phyloP scores from a whole-genome alignment of 2,113 vertebrate genomes.

The Onychostruthus taczanowskii region DNA sequence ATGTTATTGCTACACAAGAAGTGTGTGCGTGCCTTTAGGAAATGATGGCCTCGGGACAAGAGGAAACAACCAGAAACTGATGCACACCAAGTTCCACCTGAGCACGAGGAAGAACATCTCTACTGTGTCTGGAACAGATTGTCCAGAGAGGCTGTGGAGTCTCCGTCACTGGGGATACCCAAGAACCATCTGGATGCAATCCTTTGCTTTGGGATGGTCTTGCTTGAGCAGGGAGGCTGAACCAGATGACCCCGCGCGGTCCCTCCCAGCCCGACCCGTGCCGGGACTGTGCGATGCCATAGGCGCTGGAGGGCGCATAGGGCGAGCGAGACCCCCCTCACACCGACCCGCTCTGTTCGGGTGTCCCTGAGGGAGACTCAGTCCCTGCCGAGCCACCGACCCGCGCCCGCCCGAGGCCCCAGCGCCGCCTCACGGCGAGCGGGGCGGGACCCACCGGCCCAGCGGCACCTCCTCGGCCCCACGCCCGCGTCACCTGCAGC shows the following conservation, averaged over 20 bases:
- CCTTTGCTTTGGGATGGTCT: background rate
- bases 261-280: background rate
- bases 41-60: background rate
- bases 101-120: background rate
- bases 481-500: constrained; percentile 79
- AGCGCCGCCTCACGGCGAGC: background rate
- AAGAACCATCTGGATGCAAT: background rate
- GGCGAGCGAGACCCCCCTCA: background rate
- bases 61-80: background rate
- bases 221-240: background rate
- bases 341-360: no score
- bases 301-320: background rate
- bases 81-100: background rate
- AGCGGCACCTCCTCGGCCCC: background rate
- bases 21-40: background rate
- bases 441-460: background rate
- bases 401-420: background rate
- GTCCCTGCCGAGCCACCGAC: background rate
- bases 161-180: background rate
- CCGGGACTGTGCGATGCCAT: background rate
- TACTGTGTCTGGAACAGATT: no score
- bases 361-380: background rate
- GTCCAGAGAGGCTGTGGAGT: background rate
- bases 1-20: no score
- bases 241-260: accelerated